Evolutionary conservation across 2,113 vertebrate genomes (phyloP), one percentile per base, ranked within the genome.

Genomic region (Cervus canadensis): DNA sequence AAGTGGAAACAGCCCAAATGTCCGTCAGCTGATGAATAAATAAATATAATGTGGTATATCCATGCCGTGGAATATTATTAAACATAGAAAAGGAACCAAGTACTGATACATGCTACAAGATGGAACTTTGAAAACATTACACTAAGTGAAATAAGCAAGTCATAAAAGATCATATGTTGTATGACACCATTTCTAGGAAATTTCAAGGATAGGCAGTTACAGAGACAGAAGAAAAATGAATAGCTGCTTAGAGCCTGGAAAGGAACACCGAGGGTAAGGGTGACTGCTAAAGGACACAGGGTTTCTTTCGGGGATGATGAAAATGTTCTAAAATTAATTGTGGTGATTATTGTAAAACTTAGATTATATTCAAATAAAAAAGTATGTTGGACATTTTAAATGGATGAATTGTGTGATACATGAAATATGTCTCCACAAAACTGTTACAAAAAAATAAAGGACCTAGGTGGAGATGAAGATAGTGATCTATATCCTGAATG

Each of bases 81-180:
- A 14, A n/a, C 40, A 82, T 10, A 71, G 30, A 87, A 92, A 91
- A 93, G 43, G 30, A 62, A 84, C 67, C 16, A 90, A 92, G 25
- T 52, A 45, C 40, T 84, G 43, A 71, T 25, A 52, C 8, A 40
- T 23, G 14, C 21, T 84, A 56, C 30, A 91, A 50, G 21, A 43
- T 52, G 76, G 45, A 92, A 81, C 52, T 56, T 95, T 87, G 91
- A 87, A 64, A 95, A 94, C 48, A 76, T 85, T 83, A 50, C 91
- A 21, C 62, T 79, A 62, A 91, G 2, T 86, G 48, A 95, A 92
- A 86, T 71, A 92, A 96, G 7, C 25, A 26, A 89, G 16, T 87
- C 40, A 40, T 89, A 26, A 94, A 88, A 91, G 52, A 43, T 26
- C 15, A 45, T 25, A 78, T 96, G 81, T 33, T 74, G 9, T 82